phyloP scores from a whole-genome alignment of 2,797 vertebrate species.

The Coregonus ussuriensis region DNA sequence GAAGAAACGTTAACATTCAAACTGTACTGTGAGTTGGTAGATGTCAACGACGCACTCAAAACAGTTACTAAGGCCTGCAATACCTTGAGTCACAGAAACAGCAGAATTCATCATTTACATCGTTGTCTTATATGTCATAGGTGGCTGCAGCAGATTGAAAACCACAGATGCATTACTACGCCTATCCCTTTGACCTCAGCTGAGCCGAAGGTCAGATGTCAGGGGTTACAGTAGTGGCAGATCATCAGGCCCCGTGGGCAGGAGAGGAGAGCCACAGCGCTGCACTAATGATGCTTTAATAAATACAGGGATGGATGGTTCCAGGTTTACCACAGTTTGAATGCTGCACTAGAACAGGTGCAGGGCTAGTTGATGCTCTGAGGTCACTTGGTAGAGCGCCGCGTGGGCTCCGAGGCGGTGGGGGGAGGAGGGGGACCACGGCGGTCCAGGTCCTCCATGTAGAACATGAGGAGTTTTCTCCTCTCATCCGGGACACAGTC shows the following conservation, averaged over 20 bases:
- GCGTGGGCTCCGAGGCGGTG: slow-evolving; percentile 89
- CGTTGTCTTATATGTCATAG: slow-evolving; percentile 52
- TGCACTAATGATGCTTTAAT: not conserved
- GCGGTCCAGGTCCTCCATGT: slow-evolving; percentile 89
- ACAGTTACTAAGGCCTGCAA: not conserved
- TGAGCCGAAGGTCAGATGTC: slow-evolving; percentile 51
- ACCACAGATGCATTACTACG: slow-evolving; percentile 33
- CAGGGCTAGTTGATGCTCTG: slow-evolving; percentile 82
- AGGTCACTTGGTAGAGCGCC: slow-evolving; percentile 79
- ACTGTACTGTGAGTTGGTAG: slow-evolving; percentile 72
- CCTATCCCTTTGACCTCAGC: slow-evolving; percentile 44
- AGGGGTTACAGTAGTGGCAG: slow-evolving; percentile 27
- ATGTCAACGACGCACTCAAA: slow-evolving; percentile 34
- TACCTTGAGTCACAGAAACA: slow-evolving; percentile 2
- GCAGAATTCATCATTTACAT: slow-evolving; percentile 65
- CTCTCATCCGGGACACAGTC: slow-evolving; percentile 97
- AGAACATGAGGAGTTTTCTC: slow-evolving; percentile 97
- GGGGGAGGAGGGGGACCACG: slow-evolving; percentile 80
- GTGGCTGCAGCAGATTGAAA: slow-evolving; percentile 40
- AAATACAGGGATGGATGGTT: slow-evolving; percentile 58
- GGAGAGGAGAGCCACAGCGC: slow-evolving; percentile 38
- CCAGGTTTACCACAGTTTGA: slow-evolving; percentile 39
- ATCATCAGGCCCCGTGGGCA: not conserved
- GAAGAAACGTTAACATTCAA: slow-evolving; percentile 70
- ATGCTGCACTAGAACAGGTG: slow-evolving; percentile 15